These are phyloP conservation scores for Pteronotus mesoamericanus DNA, from an alignment of 2,797 vertebrate species.

Conservation along the genomic window DNA sequence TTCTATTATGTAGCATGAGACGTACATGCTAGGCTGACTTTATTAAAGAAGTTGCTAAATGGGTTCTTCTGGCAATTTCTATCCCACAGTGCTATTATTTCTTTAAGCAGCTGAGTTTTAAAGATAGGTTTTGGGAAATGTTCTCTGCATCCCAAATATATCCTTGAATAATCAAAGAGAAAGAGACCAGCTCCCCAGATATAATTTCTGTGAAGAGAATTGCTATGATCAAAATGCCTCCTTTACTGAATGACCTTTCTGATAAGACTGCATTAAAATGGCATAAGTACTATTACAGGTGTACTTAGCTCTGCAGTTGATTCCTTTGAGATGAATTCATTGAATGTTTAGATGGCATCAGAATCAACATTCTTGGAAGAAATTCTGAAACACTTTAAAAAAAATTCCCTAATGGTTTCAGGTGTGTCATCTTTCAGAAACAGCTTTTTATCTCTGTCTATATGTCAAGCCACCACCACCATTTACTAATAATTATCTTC, in stretches of 20 bases:
- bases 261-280: slow-evolving; percentile 46
- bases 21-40: not conserved
- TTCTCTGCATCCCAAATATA: slow-evolving; percentile 32
- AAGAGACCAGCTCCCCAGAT: slow-evolving; percentile 8
- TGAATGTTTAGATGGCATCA: not conserved
- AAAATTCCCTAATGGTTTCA: not conserved
- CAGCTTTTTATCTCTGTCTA: not conserved
- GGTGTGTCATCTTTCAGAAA: not conserved
- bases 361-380: slow-evolving; percentile 42
- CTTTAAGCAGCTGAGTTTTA: slow-evolving; percentile 52
- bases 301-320: not conserved
- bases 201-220: slow-evolving; percentile 45
- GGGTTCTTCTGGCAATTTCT: not conserved
- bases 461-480: not conserved
- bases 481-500: not conserved
- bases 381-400: not conserved
- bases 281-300: not conserved
- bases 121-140: slow-evolving; percentile 35
- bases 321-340: not conserved
- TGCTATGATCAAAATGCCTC: slow-evolving; percentile 29
- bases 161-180: slow-evolving; percentile 50
- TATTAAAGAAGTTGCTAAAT: slow-evolving; percentile 12
- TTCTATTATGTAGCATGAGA: not conserved
- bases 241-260: slow-evolving; percentile 29
- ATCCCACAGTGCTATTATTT: not conserved